phyloP scores from a whole-genome alignment of 35 echinoderm and acorn worm genomes.

The Strongylocentrotus purpuratus region DNA sequence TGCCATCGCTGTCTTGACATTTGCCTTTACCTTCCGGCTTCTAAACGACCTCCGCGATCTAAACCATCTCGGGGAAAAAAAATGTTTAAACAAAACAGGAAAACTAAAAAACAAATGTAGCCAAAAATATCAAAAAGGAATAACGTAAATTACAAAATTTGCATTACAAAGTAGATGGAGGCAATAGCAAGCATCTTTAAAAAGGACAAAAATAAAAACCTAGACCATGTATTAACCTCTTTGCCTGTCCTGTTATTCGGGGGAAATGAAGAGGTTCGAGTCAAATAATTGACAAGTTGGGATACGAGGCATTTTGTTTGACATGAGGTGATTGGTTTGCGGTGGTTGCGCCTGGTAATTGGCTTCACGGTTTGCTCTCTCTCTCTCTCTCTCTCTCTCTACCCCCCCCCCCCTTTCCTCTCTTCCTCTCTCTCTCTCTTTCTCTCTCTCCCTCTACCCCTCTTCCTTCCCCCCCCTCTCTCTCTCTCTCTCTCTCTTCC shows the following conservation, averaged over 20 bases:
- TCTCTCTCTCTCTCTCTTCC: neutral
- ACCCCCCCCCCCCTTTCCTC: too few relatives aligned
- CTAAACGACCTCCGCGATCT: neutral
- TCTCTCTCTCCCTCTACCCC: neutral
- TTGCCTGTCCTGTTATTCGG: neutral
- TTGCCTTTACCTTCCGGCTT: neutral
- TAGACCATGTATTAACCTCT: neutral
- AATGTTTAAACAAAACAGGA: too few relatives aligned
- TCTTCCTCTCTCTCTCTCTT: neutral
- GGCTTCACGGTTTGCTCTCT: neutral
- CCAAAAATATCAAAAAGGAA: neutral
- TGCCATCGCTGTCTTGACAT: neutral
- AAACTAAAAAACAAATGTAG: neutral
- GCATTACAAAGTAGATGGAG: neutral
- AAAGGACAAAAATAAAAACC: neutral
- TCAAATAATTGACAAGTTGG: neutral
- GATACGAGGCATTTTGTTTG: slow-evolving; percentile 6
- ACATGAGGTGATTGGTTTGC: neutral
- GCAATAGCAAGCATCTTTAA: neutral
- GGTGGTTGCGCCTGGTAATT: neutral
- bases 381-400: neutral
- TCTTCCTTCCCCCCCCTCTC: neutral
- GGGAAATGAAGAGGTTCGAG: neutral
- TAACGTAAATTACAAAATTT: neutral
- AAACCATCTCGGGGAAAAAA: neutral